Conservation (phyloP, 2,888 invertebrate genomes). For the Drosophila parthenogenetica region DNA sequence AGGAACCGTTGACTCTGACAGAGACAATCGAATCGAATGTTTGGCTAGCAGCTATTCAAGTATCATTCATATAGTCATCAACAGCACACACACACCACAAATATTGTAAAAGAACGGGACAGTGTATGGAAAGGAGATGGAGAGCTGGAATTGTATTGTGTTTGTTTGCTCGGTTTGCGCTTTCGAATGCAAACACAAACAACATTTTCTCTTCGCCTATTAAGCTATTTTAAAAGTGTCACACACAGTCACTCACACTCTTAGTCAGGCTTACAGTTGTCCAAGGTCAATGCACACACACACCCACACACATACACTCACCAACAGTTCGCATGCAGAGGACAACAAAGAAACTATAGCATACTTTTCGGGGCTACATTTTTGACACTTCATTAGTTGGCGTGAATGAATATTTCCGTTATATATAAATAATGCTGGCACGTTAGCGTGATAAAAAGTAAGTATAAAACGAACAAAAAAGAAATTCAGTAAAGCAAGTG, state of each 20-base stretch:
- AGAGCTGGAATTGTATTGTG: constrained; percentile 31
- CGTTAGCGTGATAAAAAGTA: constrained; percentile 39
- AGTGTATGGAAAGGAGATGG: neutral
- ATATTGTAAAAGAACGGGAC: neutral
- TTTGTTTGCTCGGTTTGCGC: constrained; percentile 53
- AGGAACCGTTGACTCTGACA: constrained; percentile 32
- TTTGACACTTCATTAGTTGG: constrained; percentile 77
- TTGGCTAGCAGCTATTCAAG: constrained; percentile 48
- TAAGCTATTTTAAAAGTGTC: constrained; percentile 70
- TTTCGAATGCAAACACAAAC: constrained; percentile 64
- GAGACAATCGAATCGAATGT: constrained; percentile 32
- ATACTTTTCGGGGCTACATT: constrained; percentile 62
- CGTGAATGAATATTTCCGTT: constrained; percentile 70
- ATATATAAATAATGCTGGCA: constrained; percentile 58
- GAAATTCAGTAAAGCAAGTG: neutral
- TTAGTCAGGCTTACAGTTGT: constrained; percentile 35
- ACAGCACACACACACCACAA: constrained; percentile 29
- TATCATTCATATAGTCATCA: constrained; percentile 61
- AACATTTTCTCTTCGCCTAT: constrained; percentile 54
- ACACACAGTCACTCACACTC: constrained; percentile 38
- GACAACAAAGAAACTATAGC: constrained; percentile 52
- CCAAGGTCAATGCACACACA: constrained; percentile 49
- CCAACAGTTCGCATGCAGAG: constrained; percentile 1
- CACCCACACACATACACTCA: constrained; percentile 32
- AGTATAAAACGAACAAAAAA: constrained; percentile 13